Base-by-base conservation (phyloP, 2,888 invertebrate genomes). In the Sisyra terminalis region DNA sequence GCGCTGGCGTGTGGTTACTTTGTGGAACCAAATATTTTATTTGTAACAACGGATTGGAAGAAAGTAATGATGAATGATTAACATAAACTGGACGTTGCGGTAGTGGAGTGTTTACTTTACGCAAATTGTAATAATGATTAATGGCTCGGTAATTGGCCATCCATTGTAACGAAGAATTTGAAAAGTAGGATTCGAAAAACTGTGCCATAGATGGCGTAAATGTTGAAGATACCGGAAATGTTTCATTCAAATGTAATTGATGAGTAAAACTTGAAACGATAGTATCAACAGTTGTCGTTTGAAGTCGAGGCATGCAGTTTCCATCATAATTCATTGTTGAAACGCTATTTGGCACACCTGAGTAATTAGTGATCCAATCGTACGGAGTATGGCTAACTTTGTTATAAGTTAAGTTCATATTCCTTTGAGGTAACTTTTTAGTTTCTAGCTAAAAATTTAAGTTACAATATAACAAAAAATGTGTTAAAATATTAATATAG, bases 121-220 rank as follows among this genome's bases (percentile, higher is more conserved):
- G 37, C 2, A 17, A 6, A 37, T 37, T 37, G 10, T 37, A 37
- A 8, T 18, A 37, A 7, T 37, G 37, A 35, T 13, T 35, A 9
- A 35, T 35, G 16, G 35, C 35, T 14, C 15, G 35, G 17, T 37
- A 37, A 37, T 37, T 37, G 6, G 18, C 18, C 35, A 35, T 24
- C 24, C 24, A 14, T 15, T 35, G 15, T 3, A 35, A 9, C 6
- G 35, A 14, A 35, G 35, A 35, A 14, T 35, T 35, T 9, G 13
- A 13, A 16, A 37, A 17, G n/a, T 17, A 18, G 5, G 37, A 18
- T 7, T 37, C 24, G 24, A 24, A 24, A 24, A 24, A 24, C 7
- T 24, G 24, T 5, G 24, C 24, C 7, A 7, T 7, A 7, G 24
- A 24, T 24, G 24, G 24, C 24, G 24, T 24, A 7, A 24, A 24